Evolutionary conservation across 2,797 vertebrate species (phyloP).

Genomic region (Intellagama lesueurii): DNA sequence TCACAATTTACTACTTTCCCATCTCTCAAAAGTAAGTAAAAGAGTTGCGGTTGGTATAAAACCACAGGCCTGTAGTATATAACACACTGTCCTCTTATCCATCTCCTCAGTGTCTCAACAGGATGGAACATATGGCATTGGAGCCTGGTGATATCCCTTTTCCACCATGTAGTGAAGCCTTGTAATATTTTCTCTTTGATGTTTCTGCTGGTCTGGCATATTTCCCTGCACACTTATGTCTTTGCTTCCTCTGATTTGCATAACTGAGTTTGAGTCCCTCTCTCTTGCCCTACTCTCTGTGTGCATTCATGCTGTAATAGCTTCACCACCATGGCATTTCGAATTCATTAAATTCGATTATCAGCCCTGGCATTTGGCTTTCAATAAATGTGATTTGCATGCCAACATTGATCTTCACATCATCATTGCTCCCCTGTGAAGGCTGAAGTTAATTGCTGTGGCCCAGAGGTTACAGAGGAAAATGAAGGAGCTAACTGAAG

Average conservation of each 20-base stretch:
- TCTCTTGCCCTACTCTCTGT: not conserved
- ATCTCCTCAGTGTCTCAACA: too few relatives aligned
- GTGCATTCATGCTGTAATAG: not conserved
- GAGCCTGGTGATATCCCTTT: too few relatives aligned
- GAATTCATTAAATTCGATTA: not conserved
- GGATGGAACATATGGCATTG: too few relatives aligned
- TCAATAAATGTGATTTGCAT: not conserved
- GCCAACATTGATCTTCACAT: conserved; percentile 2
- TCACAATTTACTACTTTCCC: too few relatives aligned
- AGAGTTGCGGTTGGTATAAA: too few relatives aligned
- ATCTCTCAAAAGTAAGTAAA: too few relatives aligned
- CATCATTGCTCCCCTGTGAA: conserved; percentile 1
- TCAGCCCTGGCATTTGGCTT: conserved; percentile 16
- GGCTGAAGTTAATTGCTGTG: conserved; percentile 24
- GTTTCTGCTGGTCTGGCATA: not conserved
- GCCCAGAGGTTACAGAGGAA: not conserved
- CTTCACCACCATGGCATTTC: conserved; percentile 7
- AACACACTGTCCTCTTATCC: too few relatives aligned
- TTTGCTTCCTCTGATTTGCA: not conserved
- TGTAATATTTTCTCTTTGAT: not conserved
- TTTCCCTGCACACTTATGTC: not conserved
- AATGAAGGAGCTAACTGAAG: conserved; percentile 19
- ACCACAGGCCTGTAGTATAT: too few relatives aligned
- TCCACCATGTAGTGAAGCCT: too few relatives aligned
- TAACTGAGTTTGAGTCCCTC: not conserved